Evolutionary conservation across 2,113 vertebrate genomes (phyloP).

Genomic region (Chloropsis cyanopogon): DNA sequence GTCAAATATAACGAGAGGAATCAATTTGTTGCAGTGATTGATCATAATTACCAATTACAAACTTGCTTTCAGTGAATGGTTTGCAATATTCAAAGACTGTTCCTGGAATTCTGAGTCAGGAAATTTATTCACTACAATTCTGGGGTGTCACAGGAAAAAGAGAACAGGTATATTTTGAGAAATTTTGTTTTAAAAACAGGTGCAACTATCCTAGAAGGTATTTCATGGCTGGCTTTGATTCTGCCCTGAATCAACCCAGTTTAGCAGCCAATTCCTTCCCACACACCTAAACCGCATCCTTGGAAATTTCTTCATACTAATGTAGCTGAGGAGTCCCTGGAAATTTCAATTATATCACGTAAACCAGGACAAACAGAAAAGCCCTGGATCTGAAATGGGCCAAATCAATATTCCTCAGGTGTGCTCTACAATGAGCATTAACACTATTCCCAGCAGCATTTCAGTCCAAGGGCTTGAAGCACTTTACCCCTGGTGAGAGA

Average conservation of each 20-base stretch:
- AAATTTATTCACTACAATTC: not conserved
- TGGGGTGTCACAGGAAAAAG: not conserved
- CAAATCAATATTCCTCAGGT: not conserved
- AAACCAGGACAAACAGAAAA: not conserved
- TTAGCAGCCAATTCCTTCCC: not conserved
- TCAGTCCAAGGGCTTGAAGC: not conserved
- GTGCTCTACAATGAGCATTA: not conserved
- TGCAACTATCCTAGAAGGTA: not conserved
- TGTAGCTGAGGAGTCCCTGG: not conserved
- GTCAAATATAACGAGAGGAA: not conserved
- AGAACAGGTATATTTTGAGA: not conserved
- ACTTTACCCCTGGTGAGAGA: not conserved
- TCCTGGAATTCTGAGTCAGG: not conserved
- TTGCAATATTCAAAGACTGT: not conserved
- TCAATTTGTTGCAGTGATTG: not conserved
- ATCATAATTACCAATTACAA: conserved; percentile 1
- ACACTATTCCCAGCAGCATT: not conserved
- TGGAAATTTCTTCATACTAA: not conserved
- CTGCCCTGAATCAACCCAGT: not conserved
- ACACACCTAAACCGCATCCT: not conserved
- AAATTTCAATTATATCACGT: not conserved
- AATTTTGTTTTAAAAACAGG: not conserved
- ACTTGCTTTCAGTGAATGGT: not conserved
- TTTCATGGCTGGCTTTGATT: not conserved
- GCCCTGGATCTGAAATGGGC: not conserved